Base-by-base conservation (phyloP, 2,888 invertebrate genomes). In the Carabus problematicus region DNA sequence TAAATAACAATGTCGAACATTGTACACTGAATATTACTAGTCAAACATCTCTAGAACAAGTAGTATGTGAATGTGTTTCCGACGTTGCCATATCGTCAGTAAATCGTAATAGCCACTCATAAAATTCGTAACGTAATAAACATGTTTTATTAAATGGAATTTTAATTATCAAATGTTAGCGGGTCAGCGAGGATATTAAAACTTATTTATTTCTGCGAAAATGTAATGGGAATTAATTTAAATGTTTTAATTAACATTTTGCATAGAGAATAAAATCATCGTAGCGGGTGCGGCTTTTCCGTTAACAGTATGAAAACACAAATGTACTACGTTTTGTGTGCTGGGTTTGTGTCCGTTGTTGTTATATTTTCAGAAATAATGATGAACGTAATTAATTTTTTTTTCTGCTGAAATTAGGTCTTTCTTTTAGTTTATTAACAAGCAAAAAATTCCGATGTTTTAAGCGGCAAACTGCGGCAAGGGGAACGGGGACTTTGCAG, bases 351-450 rank as follows among this genome's bases (percentile, higher is more conserved):
- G 18, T 55, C 55, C 18, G 49, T 49, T 49, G 58, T 56, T 59
- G 19, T n/a, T 64, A 42, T 64, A 45, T 64, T 56, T 56, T 39
- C 16, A 42, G 39, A 59, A 59, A 64, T 64, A 64, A 64, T 64
- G 64, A 64, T 64, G 64, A 58, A 55, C 56, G 56, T 64, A 64
- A 64, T 64, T 64, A 64, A 64, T 64, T 66, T 66, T 66, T 63
- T 59, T 66, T 29, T 29, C 7, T 42, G 8, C 29, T 49, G 58
- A 66, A 66, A 66, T 66, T 66, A 66, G 66, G 47, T 59, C 12
- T 64, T 64, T 55, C 64, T 64, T 40, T 64, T 55, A 56, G 45
- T 64, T 59, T 59, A 59, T 59, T 66, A 66, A 66, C 66, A 66
- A 66, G 66, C 66, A 66, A 66, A 66, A 66, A 63, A 63, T 52